These are phyloP conservation scores for Nyctibius grandis DNA, from an alignment of 2,797 vertebrate species.

Conservation along the genomic window DNA sequence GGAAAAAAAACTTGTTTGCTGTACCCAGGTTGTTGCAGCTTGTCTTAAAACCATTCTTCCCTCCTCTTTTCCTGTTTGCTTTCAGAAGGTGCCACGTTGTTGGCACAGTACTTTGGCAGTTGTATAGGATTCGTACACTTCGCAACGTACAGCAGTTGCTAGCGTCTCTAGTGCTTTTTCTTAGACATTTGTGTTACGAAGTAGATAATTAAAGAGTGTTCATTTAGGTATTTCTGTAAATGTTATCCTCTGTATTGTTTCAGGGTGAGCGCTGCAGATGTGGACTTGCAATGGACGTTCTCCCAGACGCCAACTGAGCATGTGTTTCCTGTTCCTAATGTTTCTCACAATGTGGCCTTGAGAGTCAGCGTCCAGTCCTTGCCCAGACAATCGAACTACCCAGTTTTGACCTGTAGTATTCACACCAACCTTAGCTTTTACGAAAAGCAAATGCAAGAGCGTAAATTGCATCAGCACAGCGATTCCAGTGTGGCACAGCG, in stretches of 20 bases:
- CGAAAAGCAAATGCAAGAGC: conserved; percentile 79
- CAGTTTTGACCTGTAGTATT: conserved; percentile 93
- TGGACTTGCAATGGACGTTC: conserved; percentile 92
- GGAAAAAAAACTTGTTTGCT: not conserved
- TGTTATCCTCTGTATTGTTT: conserved; percentile 29
- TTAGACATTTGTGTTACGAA: not conserved
- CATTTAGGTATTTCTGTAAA: not conserved
- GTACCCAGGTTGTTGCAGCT: not conserved
- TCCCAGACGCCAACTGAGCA: conserved; percentile 94
- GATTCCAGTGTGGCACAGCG: conserved; percentile 71
- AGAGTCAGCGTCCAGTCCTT: conserved; percentile 96
- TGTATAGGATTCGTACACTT: not conserved
- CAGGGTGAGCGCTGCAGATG: conserved; percentile 96
- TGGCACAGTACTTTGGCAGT: not conserved
- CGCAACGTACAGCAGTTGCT: not conserved
- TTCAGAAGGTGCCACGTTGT: not conserved
- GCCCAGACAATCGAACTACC: conserved; percentile 94
- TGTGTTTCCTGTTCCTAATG: conserved; percentile 93
- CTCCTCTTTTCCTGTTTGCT: not conserved
- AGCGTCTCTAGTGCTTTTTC: not conserved
- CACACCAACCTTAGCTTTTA: conserved; percentile 85
- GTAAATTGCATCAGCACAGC: conserved; percentile 69
- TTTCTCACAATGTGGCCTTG: conserved; percentile 95
- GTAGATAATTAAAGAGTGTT: not conserved
- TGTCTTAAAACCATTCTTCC: not conserved